These are phyloP conservation scores for Salvator merianae DNA, from an alignment of 2,113 vertebrate species.

Conservation along the genomic window DNA sequence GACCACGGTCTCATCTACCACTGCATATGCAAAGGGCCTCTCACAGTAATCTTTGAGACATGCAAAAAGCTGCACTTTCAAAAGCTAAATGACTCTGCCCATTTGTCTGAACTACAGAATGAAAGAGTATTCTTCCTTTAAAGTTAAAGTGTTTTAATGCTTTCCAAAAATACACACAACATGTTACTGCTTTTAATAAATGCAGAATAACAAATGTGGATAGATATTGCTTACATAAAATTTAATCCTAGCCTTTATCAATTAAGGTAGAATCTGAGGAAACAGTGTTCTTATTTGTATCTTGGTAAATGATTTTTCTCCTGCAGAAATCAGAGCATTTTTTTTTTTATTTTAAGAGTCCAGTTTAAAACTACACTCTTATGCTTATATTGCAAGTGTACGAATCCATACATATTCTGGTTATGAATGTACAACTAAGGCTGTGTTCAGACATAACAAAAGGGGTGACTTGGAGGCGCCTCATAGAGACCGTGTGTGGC, in stretches of 20 bases:
- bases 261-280: neutral
- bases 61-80: neutral
- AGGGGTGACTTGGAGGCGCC: no score
- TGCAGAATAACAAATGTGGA: neutral
- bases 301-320: neutral
- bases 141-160: neutral
- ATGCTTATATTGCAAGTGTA: constrained; percentile 6
- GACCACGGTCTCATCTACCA: no score
- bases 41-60: neutral
- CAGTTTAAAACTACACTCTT: constrained; percentile 27
- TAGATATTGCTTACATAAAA: constrained; percentile 12
- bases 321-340: neutral
- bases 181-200: neutral
- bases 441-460: no score
- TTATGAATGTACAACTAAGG: neutral
- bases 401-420: constrained; percentile 37
- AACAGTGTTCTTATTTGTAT: neutral
- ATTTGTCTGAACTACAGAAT: neutral
- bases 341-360: constrained; percentile 18
- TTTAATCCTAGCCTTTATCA: neutral
- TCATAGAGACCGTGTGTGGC: no score
- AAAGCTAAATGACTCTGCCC: neutral
- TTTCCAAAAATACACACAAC: neutral
- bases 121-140: neutral
- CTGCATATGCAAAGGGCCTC: no score